Evolutionary conservation across 1,140 invertebrate genomes (phyloP).

Genomic region (Pteromalus puparum): DNA sequence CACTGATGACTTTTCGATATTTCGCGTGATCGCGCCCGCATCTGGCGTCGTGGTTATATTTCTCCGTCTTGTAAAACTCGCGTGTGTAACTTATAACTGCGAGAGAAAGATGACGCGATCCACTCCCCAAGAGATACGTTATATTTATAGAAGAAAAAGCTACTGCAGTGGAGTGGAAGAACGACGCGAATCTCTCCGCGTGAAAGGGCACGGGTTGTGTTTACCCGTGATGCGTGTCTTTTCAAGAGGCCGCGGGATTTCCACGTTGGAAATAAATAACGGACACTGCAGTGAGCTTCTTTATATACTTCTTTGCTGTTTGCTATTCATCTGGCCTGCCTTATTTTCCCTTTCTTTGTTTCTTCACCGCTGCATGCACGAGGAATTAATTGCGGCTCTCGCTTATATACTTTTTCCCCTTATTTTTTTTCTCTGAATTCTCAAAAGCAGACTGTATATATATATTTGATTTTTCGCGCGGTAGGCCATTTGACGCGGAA

Average conservation of each 20-base stretch:
- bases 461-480: too few relatives aligned
- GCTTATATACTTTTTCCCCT: too few relatives aligned
- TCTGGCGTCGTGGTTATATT: neutral
- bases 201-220: neutral
- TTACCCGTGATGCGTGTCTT: neutral
- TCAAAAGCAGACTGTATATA: too few relatives aligned
- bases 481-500: too few relatives aligned
- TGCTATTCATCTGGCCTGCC: neutral
- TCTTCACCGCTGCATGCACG: too few relatives aligned
- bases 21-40: slow-evolving; percentile 11
- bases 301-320: neutral
- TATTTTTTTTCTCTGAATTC: too few relatives aligned
- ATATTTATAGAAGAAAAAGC: too few relatives aligned
- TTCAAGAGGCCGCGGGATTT: neutral
- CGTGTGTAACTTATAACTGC: neutral
- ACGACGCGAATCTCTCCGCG: neutral
- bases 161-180: too few relatives aligned
- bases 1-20: slow-evolving; percentile 66
- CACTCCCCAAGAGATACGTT: too few relatives aligned
- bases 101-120: too few relatives aligned
- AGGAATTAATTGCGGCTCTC: too few relatives aligned
- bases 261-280: neutral
- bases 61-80: neutral
- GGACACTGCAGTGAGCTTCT: neutral
- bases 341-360: too few relatives aligned